Base-by-base conservation (phyloP, 1,140 invertebrate species). In the Lasioglossum albipes region DNA sequence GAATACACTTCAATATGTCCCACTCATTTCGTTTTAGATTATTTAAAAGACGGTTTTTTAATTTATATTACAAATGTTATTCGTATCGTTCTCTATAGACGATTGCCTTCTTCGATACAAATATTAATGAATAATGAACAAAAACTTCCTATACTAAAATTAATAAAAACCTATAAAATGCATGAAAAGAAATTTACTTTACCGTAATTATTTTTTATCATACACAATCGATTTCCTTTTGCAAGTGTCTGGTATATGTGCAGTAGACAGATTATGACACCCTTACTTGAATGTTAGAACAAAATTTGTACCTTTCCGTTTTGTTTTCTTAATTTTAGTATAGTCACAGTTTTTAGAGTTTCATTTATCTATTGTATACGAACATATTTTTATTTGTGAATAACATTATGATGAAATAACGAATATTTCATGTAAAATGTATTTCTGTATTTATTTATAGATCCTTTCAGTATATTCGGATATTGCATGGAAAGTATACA, bases 401-500 rank as follows among this genome's bases (percentile, higher is more conserved):
- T 75, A 54, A 62, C 57, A 22, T 71, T 72, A 69, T 54, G 82
- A 65, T 79, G 54, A 85, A 84, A 76, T 85, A 85, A 85, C 80
- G 54, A 85, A 27, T 78, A 85, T 85, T 85, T 67, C 70, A 65
- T 81, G 66, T 85, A 84, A 78, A 79, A 85, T 85, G 45, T 84
- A 77, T 77, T 81, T 77, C 84, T 86, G 80, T 82, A 86, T 86
- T 86, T 86, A 86, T 86, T 86, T 52, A 85, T 80, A 83, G 22
- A 49, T 79, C 41, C 41, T 73, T 66, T 57, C 66, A 76, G 74
- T 61, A 83, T 86, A 86, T 79, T 86, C 69, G 66, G 59, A 65
- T 85, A 78, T 78, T 69, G 41, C 65, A 74, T 70, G 65, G 72
- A 83, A 75, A 83, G 62, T 86, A 71, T 83, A 76, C 79, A 86